Evolutionary conservation across 2,797 vertebrate genomes (phyloP), one percentile per base, ranked within the genome.

Genomic region (Lateolabrax maculatus): DNA sequence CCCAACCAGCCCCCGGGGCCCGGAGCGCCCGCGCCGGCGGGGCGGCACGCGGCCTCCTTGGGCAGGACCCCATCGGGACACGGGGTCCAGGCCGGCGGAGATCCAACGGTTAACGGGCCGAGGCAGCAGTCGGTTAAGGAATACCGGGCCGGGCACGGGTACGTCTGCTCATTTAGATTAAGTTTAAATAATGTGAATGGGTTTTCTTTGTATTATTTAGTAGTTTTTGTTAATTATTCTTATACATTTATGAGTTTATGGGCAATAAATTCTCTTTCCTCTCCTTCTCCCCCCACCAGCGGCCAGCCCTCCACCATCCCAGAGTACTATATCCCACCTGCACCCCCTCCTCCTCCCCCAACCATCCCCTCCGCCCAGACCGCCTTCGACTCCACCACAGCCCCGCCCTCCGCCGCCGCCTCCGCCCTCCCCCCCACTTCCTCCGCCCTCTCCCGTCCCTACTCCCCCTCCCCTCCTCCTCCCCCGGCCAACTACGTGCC

Each of bases 351-450:
- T 0, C 96, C 96, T 0, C 96, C 96, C 0, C 97, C 95, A 0
- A 91, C 97, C 79, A 97, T 97, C 87, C 97, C 97, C 3, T 96
- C 97, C 0, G 96, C 97, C 0, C 97, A 97, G 89, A 97, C 97
- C 0, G 96, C 96, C 83, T 97, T 97, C 77, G 96, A 97, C 91
- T 95, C 96, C 80, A 93, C 96, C 76, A 88, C 95, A 3, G 89
- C 52, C 27, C 90, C 93, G 0, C 90, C 93, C 18, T 56, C 91
- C 0, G 68, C 87, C 8, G 84, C 91, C 2, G 68, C 91, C 49
- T 85, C 94, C 1, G 84, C 92, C 3, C 83, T 94, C 6, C 90
- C 93, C n/a, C 90, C 93, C 0, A 72, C 92, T 43, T 90, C 93
- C 79, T 83, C 95, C 1, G 25, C 94, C 58, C 89, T 93, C 9